A percentile compares a stretch with the other conserved stretches of the same genome.
These are phyloP conservation scores for Paragorgia papillata DNA, from an alignment of 92 coral and sea anemone genomes.

Conservation along the genomic window DNA sequence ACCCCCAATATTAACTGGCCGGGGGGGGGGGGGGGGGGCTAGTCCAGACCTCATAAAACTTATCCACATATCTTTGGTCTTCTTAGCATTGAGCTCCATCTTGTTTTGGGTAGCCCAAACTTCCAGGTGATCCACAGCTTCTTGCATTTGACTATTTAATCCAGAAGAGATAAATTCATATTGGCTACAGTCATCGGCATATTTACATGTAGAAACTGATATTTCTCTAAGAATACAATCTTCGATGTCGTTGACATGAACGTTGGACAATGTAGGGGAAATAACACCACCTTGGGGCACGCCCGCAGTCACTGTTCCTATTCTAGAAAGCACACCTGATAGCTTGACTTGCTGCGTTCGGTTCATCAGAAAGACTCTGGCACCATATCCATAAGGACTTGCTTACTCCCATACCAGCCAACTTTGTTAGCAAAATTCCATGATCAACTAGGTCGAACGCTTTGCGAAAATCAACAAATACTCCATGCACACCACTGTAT, in stretches of 20 bases:
- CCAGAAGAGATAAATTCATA: slow-evolving; percentile 30
- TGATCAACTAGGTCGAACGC: slow-evolving; percentile 54
- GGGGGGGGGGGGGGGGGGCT: neutral
- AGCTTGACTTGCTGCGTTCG: slow-evolving; percentile 43
- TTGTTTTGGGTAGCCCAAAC: slow-evolving; percentile 19
- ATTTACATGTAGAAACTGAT: slow-evolving; percentile 40
- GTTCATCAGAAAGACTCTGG: slow-evolving; percentile 29
- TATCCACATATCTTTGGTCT: slow-evolving; percentile 6
- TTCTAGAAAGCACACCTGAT: slow-evolving; percentile 18
- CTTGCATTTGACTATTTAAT: slow-evolving; percentile 45
- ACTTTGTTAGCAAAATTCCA: slow-evolving; percentile 42
- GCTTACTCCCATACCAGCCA: slow-evolving; percentile 53
- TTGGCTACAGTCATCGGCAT: slow-evolving; percentile 58
- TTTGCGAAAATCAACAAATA: slow-evolving; percentile 55
- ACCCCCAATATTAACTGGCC: neutral
- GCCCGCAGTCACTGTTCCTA: slow-evolving; percentile 30
- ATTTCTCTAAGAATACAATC: slow-evolving; percentile 35
- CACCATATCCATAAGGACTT: slow-evolving; percentile 48
- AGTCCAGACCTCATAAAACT: neutral
- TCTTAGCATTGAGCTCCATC: slow-evolving; percentile 4
- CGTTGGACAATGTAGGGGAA: slow-evolving; percentile 41
- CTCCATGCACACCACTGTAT: slow-evolving; percentile 34
- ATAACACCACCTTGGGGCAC: slow-evolving; percentile 59
- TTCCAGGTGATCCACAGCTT: slow-evolving; percentile 23
- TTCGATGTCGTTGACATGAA: slow-evolving; percentile 35